phyloP scores from a whole-genome alignment of 1,140 invertebrate species.

The Drosophila parabipectinata region DNA sequence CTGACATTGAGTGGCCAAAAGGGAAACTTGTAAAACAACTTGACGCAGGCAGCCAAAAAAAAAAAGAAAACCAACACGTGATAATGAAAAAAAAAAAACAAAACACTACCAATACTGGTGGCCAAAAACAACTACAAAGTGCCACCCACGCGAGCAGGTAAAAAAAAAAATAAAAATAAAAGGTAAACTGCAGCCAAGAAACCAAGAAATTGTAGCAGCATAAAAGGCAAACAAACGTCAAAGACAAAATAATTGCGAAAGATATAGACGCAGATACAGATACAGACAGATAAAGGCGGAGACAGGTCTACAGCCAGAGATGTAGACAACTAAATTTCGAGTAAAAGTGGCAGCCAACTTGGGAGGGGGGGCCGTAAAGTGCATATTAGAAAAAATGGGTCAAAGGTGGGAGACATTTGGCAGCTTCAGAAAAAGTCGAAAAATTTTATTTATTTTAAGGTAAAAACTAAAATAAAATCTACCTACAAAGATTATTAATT shows the following conservation, averaged over 20 bases:
- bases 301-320: conserved; percentile 19
- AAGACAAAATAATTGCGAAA: conserved; percentile 66
- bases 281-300: conserved; percentile 26
- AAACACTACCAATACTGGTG: conserved; percentile 20
- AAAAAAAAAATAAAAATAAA: conserved; percentile 22
- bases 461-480: neutral
- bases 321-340: conserved; percentile 58
- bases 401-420: conserved; percentile 58
- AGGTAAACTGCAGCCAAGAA: conserved; percentile 54
- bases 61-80: conserved; percentile 55
- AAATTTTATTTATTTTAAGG: conserved; percentile 22
- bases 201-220: conserved; percentile 32
- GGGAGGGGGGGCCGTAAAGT: conserved; percentile 25
- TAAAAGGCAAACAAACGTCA: conserved; percentile 40
- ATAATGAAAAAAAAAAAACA: conserved; percentile 46
- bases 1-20: conserved; percentile 59
- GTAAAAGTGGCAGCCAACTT: conserved; percentile 50
- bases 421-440: conserved; percentile 42
- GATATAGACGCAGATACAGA: conserved; percentile 18
- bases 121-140: conserved; percentile 28
- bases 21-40: conserved; percentile 41
- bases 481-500: conserved; percentile 6
- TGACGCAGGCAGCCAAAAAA: conserved; percentile 35
- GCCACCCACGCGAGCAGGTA: conserved; percentile 66
- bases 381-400: conserved; percentile 48